These are phyloP conservation scores for Oryzaephilus surinamensis DNA, from an alignment of 1,140 invertebrate species.

Conservation along the genomic window DNA sequence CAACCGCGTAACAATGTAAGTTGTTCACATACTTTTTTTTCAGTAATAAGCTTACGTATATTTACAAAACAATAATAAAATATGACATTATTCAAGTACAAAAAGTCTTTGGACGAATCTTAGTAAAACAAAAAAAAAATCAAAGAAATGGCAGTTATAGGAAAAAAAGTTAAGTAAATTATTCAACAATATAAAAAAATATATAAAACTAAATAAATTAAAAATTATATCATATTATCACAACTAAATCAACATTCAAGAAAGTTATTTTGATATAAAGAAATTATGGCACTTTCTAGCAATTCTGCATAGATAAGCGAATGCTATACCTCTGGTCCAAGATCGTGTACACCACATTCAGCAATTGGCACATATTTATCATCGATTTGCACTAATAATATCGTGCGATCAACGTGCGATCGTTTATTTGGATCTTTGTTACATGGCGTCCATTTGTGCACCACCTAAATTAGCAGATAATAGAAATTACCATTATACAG, in stretches of 20 bases:
- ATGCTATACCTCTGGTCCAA: conserved; percentile 29
- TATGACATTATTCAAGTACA: conserved; percentile 8
- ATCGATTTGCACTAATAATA: conserved; percentile 83
- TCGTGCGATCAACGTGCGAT: conserved; percentile 82
- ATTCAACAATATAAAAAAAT: conserved; percentile 10
- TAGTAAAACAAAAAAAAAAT: conserved; percentile 8
- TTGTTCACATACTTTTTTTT: not conserved
- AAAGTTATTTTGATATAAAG: not conserved
- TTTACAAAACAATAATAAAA: conserved; percentile 7
- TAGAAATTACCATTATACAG: not conserved
- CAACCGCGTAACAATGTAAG: conserved; percentile 10
- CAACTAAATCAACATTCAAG: conserved; percentile 3
- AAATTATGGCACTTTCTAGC: too few species aligned
- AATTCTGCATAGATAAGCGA: too few species aligned
- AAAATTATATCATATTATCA: conserved; percentile 1
- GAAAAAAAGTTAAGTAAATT: conserved; percentile 7
- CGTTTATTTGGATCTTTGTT: conserved; percentile 74
- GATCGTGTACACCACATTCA: conserved; percentile 65
- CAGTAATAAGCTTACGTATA: conserved; percentile 4
- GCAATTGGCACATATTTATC: conserved; percentile 89
- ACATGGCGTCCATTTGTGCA: conserved; percentile 84
- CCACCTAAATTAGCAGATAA: conserved; percentile 49
- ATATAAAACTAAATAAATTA: conserved; percentile 7
- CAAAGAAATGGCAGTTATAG: conserved; percentile 10
- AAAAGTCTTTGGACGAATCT: conserved; percentile 10